Evolutionary conservation across 2,888 invertebrate species (phyloP).

Genomic region (Mesochorus sp.): DNA sequence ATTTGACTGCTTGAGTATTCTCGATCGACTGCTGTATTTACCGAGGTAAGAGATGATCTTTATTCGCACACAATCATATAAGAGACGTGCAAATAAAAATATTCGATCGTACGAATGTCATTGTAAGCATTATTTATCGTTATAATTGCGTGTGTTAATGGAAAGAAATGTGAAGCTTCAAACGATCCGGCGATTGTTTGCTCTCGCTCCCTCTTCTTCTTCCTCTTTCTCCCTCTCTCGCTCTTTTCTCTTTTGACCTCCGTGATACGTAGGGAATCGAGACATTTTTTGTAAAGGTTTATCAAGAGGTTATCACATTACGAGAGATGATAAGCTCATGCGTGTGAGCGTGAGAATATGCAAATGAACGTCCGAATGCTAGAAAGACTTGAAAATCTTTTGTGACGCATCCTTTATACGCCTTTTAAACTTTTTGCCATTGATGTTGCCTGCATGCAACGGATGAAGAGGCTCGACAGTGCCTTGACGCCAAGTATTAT

Average conservation of each 20-base stretch:
- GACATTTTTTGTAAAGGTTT: constrained; percentile 14
- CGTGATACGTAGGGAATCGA: neutral
- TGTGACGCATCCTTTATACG: no score
- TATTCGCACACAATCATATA: neutral
- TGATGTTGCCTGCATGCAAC: neutral
- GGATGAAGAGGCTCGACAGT: neutral
- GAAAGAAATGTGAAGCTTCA: constrained; percentile 17
- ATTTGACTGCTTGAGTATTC: constrained; percentile 24
- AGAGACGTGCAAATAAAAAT: constrained; percentile 13
- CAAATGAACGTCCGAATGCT: no score
- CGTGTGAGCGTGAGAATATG: neutral
- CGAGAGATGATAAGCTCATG: neutral
- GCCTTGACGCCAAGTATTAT: neutral
- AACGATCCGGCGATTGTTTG: no score
- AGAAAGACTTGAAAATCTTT: no score
- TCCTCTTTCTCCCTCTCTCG: neutral
- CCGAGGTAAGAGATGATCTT: neutral
- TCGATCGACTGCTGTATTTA: constrained; percentile 27
- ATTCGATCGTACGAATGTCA: constrained; percentile 1
- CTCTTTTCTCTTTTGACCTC: neutral
- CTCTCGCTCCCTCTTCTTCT: neutral
- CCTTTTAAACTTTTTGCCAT: no score
- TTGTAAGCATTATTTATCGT: constrained; percentile 39
- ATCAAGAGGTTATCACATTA: constrained; percentile 43
- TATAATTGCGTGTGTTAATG: neutral